Base-by-base conservation (phyloP, 2,888 invertebrate species). In the Poecilobothrus nobilitatus region DNA sequence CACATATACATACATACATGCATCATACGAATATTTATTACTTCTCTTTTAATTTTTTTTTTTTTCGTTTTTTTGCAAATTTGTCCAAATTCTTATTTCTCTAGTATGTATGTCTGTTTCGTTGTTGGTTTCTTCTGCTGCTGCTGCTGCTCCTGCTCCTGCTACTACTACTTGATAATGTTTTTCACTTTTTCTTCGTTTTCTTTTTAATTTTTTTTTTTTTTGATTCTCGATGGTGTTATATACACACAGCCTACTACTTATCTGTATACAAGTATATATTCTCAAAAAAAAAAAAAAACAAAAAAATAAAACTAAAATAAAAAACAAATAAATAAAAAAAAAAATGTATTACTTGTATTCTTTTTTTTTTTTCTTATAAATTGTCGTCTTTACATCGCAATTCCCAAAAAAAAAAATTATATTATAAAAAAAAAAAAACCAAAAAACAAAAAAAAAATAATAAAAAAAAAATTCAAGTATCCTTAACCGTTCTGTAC, bases 301-400 rank as follows among this genome's bases (percentile, higher is more conserved):
- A 27, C 27, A 4, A 27, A 27, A 27, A 41, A 41, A 3, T 27
- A 8, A 15, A 41, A 41, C 41, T 27, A 8, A 15, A 15, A 41
- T 6, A 41, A 12, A 41, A 41, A 9, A 41, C 7, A 41, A 12
- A 15, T 41, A 15, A 41, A 41, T 41, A 41, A 12, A 41, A 9
- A 41, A 37, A 37, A 37, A 10, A 10, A 37, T 37, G 37, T 37
- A 10, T 37, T 37, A 37, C 37, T 37, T 53, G 6, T 53, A 15
- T 53, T 53, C 15, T 53, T 53, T 6, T n/a, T 53, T 18, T 53
- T 18, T 53, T 53, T 18, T 53, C 53, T 53, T 53, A 18, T 53
- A 18, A 53, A 53, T 53, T 53, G 53, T 53, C 53, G 53, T 53
- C 53, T 53, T 53, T 53, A 53, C 53, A 53, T 53, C 53, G 53